These are phyloP conservation scores for Ctenopoma multispine DNA, from an alignment of 2,797 vertebrate genomes.

Conservation along the genomic window DNA sequence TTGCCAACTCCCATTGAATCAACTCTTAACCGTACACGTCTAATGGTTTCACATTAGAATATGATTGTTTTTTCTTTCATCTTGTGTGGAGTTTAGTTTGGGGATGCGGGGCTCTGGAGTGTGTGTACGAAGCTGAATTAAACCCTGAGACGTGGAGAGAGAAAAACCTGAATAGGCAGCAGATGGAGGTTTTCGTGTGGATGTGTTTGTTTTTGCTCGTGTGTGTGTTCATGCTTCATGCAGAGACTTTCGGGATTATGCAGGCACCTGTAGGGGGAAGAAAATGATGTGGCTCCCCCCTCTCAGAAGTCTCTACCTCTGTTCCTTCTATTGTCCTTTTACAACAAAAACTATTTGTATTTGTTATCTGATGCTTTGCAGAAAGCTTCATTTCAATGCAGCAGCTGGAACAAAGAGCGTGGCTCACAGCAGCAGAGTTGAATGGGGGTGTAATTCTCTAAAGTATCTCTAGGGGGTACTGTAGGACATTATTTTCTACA, in stretches of 20 bases:
- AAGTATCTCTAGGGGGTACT: slow-evolving; percentile 54
- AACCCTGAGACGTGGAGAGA: slow-evolving; percentile 10
- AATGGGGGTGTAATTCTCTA: not conserved
- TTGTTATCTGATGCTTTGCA: not conserved
- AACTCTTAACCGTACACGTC: slow-evolving; percentile 76
- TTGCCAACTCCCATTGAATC: slow-evolving; percentile 74
- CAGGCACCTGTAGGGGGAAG: slow-evolving; percentile 27
- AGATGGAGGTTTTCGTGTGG: slow-evolving; percentile 44
- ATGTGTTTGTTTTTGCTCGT: slow-evolving; percentile 18
- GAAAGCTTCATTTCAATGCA: slow-evolving; percentile 21
- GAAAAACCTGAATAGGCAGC: slow-evolving; percentile 21
- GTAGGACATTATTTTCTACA: slow-evolving; percentile 43
- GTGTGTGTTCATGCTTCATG: slow-evolving; percentile 8
- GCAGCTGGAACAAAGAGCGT: slow-evolving; percentile 62
- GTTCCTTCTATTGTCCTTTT: not conserved
- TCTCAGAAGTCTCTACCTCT: not conserved
- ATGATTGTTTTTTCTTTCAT: slow-evolving; percentile 37
- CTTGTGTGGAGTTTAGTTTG: slow-evolving; percentile 33
- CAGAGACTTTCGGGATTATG: slow-evolving; percentile 22
- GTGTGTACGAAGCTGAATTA: slow-evolving; percentile 14
- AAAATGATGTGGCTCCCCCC: not conserved
- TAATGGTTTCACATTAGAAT: slow-evolving; percentile 71
- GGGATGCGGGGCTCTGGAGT: slow-evolving; percentile 3
- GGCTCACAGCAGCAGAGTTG: not conserved
- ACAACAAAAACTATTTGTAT: slow-evolving; percentile 19